Conservation (phyloP, 1,140 invertebrate genomes). For the Reticulitermes speratus region DNA sequence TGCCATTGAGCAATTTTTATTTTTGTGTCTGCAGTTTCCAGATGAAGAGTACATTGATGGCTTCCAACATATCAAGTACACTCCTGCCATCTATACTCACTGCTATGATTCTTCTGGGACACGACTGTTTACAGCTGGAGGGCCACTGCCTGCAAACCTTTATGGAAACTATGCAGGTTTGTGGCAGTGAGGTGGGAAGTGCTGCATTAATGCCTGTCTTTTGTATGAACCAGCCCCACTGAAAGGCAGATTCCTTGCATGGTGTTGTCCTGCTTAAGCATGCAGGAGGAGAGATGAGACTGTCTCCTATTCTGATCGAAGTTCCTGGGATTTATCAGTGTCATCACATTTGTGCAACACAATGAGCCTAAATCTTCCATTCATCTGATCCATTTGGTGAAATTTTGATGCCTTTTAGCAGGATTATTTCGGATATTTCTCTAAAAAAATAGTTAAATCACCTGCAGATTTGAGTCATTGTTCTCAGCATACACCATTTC, state of each 20-base stretch:
- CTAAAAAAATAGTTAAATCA: neutral
- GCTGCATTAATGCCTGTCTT: neutral
- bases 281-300: neutral
- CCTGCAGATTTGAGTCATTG: no score
- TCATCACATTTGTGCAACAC: no score
- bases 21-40: constrained; percentile 62
- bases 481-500: no score
- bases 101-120: constrained; percentile 92
- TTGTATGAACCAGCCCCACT: neutral
- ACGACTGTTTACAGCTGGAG: constrained; percentile 89
- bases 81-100: constrained; percentile 94
- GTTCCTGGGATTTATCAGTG: neutral
- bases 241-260: neutral
- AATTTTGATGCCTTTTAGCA: neutral
- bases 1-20: no score
- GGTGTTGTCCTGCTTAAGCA: neutral
- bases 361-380: neutral
- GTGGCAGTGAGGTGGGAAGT: constrained; percentile 57
- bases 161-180: constrained; percentile 82
- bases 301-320: neutral
- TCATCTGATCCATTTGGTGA: neutral
- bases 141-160: constrained; percentile 84
- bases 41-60: constrained; percentile 79
- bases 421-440: neutral
- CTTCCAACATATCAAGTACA: constrained; percentile 81